Conservation (phyloP, 1,140 invertebrate genomes). For the Cydia fagiglandana region DNA sequence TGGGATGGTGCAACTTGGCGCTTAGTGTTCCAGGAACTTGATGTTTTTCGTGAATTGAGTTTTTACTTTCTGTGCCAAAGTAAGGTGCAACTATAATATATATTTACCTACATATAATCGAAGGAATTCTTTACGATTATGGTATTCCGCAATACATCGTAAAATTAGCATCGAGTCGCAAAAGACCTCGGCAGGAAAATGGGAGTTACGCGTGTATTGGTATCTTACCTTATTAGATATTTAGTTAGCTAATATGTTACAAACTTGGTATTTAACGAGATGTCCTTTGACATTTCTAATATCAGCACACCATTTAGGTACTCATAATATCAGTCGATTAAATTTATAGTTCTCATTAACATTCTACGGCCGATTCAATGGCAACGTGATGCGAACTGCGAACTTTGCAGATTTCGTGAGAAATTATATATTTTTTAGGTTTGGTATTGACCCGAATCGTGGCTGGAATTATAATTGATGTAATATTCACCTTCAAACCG, state of each 20-base stretch:
- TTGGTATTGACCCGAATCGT: constrained; percentile 21
- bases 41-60: no score
- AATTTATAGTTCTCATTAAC: not conserved
- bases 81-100: no score
- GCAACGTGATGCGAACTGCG: not conserved
- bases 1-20: constrained; percentile 30
- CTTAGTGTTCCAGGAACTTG: not conserved
- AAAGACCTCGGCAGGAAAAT: no score
- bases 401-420: not conserved
- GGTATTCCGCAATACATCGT: no score
- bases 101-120: no score
- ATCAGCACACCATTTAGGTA: not conserved
- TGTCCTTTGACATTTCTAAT: not conserved
- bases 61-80: no score
- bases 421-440: constrained; percentile 3
- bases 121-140: no score
- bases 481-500: constrained; percentile 15
- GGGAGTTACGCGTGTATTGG: no score
- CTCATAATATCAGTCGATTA: not conserved
- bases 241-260: no score
- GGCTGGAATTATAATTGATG: constrained; percentile 16
- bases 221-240: no score
- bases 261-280: not conserved
- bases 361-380: constrained; percentile 3
- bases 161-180: no score